Conservation (phyloP, 2,797 vertebrate genomes). For the Gila robusta region DNA sequence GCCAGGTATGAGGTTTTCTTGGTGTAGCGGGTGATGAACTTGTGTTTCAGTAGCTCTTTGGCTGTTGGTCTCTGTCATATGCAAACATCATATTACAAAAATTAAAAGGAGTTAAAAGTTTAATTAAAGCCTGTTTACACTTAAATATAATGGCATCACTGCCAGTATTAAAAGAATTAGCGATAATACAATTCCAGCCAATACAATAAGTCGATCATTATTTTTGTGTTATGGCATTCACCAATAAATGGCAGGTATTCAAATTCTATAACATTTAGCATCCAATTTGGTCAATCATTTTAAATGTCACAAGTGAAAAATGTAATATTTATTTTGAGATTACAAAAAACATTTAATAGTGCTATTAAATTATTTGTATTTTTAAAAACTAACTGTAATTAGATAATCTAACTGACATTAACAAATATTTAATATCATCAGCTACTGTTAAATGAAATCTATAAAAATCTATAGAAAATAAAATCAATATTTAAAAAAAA, state of each 20-base stretch:
- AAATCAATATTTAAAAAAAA: background rate
- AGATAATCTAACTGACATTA: background rate
- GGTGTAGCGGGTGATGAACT: conserved; percentile 89
- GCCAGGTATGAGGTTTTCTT: conserved; percentile 89
- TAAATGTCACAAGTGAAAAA: background rate
- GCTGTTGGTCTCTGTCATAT: conserved; percentile 84
- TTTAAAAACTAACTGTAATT: background rate
- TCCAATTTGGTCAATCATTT: background rate
- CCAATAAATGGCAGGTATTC: background rate
- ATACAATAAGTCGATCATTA: background rate
- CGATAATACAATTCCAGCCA: background rate
- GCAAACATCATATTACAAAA: background rate
- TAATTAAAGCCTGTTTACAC: background rate
- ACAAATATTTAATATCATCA: conserved; percentile 1
- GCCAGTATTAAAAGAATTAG: background rate
- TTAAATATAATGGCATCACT: background rate
- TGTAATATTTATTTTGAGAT: background rate
- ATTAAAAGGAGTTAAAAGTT: background rate
- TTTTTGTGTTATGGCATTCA: background rate
- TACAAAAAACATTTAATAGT: background rate
- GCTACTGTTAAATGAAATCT: background rate
- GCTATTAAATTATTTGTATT: background rate
- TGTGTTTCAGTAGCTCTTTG: conserved; percentile 88
- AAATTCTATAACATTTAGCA: background rate
- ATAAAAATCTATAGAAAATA: background rate